Base-by-base conservation (phyloP, 2,888 invertebrate genomes). In the Phymatocera aterrima region DNA sequence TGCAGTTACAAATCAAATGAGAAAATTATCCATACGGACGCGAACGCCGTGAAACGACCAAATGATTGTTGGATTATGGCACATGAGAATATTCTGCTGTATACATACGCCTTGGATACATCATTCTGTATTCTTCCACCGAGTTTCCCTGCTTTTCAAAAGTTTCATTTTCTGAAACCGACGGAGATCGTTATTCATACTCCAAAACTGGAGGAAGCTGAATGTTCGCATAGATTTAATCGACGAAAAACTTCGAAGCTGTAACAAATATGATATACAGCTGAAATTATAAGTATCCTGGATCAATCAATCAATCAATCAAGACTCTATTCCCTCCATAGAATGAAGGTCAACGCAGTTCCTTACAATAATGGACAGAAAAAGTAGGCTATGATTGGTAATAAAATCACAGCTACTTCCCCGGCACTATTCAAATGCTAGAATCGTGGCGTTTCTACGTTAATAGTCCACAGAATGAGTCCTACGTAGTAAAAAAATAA, bases 371-470 rank as follows among this genome's bases (percentile, higher is more conserved):
- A 12, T 21, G 24, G 40, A 21, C 10, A 68, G 28, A 60, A 60
- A 68, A 68, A 28, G 68, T 43, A 68, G 43, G 43, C n/a, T 46
- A 12, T 24, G 24, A 68, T 4, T 43, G 24, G 21, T 46, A 28
- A 43, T 68, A 46, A 54, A n/a, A 57, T 46, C 15, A 12, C 43
- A 40, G 68, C 43, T 68, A 68, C 68, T 68, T 68, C 46, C 43
- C 6, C 68, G 68, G 24, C 28, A 15, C 24, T 46, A 15, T 18
- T 64, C 15, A n/a, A 28, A 28, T n/a, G 12, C 28, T 21, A 46
- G n/a, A 8, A 46, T 15, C 28, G 28, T 3, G 24, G 15, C 2
- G 28, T n/a, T 28, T 68, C n/a, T 24, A 37, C 15, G 8, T 46
- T 43, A n/a, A n/a, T 43, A 57, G 12, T 57, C 28, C 3, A 57